Conservation (phyloP, 2,797 vertebrate genomes). For the Nyctibius grandis region DNA sequence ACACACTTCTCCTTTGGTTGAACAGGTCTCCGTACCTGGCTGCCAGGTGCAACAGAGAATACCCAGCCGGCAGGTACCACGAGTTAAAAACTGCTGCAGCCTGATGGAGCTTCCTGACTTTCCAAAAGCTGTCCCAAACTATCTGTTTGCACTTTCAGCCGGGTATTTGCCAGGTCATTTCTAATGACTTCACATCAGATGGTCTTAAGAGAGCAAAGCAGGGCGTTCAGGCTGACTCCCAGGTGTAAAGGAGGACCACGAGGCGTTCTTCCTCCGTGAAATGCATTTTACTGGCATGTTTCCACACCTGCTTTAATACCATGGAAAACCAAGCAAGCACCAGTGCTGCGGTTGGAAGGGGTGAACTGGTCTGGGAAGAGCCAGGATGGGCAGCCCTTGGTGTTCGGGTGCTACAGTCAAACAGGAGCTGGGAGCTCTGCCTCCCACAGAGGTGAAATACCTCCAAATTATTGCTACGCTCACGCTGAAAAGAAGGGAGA, state of each 20-base stretch:
- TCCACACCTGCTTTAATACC: not conserved
- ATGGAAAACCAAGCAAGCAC: not conserved
- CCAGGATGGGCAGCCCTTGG: not conserved
- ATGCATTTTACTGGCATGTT: not conserved
- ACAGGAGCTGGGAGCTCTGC: not conserved
- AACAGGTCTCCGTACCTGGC: not conserved
- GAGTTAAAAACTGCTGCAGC: not conserved
- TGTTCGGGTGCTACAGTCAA: not conserved
- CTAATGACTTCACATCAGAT: not conserved
- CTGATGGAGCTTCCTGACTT: not conserved
- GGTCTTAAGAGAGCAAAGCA: not conserved
- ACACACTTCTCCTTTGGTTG: not conserved
- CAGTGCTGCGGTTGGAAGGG: fast-evolving
- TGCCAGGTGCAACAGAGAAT: not conserved
- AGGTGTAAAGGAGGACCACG: not conserved
- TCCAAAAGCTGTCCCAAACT: not conserved
- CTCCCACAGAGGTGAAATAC: not conserved
- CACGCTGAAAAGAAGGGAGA: not conserved
- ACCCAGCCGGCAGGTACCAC: not conserved
- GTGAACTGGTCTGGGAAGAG: not conserved
- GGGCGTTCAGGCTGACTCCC: no score
- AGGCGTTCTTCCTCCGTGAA: not conserved
- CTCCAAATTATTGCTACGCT: not conserved
- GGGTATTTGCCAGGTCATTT: not conserved
- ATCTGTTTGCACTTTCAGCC: not conserved